Evolutionary conservation across 92 coral and sea anemone genomes (phyloP).

Genomic region (Nematostella vectensis): DNA sequence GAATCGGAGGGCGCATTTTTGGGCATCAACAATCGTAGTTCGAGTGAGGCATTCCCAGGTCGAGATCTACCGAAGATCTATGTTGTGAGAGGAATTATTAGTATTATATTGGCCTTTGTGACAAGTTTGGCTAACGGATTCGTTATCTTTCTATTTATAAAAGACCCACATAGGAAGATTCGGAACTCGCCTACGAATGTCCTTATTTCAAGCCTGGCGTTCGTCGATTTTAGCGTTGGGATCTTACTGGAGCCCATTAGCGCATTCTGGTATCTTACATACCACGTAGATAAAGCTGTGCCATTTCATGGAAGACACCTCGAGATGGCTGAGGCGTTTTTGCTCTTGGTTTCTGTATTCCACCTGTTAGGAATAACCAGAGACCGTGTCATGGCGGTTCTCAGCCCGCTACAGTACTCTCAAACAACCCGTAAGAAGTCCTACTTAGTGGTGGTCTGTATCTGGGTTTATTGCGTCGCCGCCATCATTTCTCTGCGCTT

Average conservation of each 20-base stretch:
- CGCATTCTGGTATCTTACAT: slow-evolving; percentile 36
- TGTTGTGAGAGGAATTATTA: slow-evolving; percentile 37
- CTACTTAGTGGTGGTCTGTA: slow-evolving; percentile 12
- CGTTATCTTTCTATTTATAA: slow-evolving; percentile 34
- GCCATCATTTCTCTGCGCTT: slow-evolving; percentile 25
- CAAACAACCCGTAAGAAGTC: slow-evolving; percentile 28
- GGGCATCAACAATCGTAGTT: not conserved
- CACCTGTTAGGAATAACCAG: slow-evolving; percentile 51
- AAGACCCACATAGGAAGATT: slow-evolving; percentile 42
- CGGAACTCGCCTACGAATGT: slow-evolving; percentile 51
- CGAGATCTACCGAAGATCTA: slow-evolving; percentile 22
- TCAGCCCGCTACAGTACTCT: slow-evolving; percentile 28
- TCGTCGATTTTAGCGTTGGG: slow-evolving; percentile 53
- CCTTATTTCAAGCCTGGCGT: slow-evolving; percentile 50
- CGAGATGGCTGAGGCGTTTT: slow-evolving; percentile 49
- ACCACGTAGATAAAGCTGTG: slow-evolving; percentile 8
- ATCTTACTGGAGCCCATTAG: slow-evolving; percentile 50
- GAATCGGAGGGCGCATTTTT: not conserved
- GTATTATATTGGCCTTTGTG: slow-evolving; percentile 39
- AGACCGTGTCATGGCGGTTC: slow-evolving; percentile 47
- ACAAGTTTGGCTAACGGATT: slow-evolving; percentile 55
- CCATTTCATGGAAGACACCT: slow-evolving; percentile 29
- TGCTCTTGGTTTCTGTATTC: slow-evolving; percentile 47
- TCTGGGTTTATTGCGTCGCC: slow-evolving; percentile 35
- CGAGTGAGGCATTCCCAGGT: not conserved